These are phyloP conservation scores for Columba livia DNA, from an alignment of 2,113 vertebrate genomes.

Conservation along the genomic window DNA sequence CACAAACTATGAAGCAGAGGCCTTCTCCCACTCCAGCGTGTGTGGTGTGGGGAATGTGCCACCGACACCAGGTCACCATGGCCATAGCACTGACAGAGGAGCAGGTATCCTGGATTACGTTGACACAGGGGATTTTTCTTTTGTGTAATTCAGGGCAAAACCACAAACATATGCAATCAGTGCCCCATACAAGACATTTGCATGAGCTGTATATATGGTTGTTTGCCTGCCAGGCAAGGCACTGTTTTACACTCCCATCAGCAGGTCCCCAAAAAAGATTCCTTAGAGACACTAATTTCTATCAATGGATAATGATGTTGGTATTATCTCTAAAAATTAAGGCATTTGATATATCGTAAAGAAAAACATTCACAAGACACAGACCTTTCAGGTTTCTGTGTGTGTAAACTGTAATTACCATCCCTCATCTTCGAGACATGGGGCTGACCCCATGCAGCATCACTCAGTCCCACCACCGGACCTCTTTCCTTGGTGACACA, in stretches of 20 bases:
- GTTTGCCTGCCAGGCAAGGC: background rate
- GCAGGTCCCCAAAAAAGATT: background rate
- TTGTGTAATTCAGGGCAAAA: background rate
- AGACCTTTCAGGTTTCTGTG: background rate
- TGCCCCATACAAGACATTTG: background rate
- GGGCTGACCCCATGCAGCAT: background rate
- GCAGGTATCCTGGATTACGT: background rate
- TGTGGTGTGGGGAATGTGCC: background rate
- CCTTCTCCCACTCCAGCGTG: background rate
- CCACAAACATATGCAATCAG: background rate
- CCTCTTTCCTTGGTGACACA: background rate
- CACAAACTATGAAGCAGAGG: background rate
- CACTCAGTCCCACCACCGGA: background rate
- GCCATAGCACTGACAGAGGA: background rate
- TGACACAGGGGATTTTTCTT: background rate
- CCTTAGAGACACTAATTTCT: background rate
- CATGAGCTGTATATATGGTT: background rate
- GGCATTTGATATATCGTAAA: background rate
- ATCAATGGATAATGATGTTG: background rate
- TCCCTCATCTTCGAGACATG: background rate
- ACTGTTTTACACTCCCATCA: background rate
- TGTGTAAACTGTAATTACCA: background rate
- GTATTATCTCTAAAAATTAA: background rate
- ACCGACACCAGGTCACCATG: fast-evolving
- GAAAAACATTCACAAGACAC: background rate